Evolutionary conservation across 2,113 vertebrate genomes (phyloP).

Genomic region (Cygnus buccinator): DNA sequence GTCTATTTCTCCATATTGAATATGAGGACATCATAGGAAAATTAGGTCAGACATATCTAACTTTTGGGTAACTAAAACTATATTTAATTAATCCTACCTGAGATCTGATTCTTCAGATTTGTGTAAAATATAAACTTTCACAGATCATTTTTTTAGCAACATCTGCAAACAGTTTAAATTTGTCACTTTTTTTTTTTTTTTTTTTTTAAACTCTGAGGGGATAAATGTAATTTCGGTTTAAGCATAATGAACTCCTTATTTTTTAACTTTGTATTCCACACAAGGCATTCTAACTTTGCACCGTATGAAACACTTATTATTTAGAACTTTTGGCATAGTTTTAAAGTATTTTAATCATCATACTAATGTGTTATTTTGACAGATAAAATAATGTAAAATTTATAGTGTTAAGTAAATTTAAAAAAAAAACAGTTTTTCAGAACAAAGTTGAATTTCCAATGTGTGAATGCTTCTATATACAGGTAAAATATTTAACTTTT

Average conservation of each 20-base stretch:
- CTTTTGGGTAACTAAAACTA: neutral
- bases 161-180: neutral
- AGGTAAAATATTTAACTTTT: neutral
- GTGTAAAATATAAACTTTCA: neutral
- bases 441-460: neutral
- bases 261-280: neutral
- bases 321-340: neutral
- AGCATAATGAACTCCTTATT: neutral
- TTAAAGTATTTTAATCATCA: neutral
- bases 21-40: neutral
- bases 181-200: neutral
- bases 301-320: neutral
- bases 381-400: neutral
- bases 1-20: neutral
- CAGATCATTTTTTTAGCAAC: neutral
- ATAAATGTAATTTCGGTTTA: neutral
- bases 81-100: neutral
- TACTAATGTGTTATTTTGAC: neutral
- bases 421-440: neutral
- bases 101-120: neutral
- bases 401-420: neutral
- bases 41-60: neutral
- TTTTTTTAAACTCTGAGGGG: neutral
- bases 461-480: neutral
- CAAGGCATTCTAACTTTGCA: neutral